Percentiles rank a stretch among this genome's conserved stretches.
phyloP scores from a whole-genome alignment of 2,113 vertebrate genomes.

The Telmatochromis sp. region DNA sequence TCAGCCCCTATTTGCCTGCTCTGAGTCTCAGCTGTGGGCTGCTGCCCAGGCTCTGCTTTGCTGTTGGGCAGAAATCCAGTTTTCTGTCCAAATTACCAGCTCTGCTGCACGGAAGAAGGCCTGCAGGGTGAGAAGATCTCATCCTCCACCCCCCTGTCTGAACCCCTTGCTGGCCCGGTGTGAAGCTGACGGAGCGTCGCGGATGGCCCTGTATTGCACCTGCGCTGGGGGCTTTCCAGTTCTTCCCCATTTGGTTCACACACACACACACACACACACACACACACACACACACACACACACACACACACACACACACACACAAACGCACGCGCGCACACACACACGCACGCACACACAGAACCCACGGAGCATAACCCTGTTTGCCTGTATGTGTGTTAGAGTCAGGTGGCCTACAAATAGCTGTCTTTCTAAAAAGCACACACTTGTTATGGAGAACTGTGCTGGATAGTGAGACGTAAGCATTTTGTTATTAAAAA shows the following conservation, averaged over 20 bases:
- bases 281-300: neutral
- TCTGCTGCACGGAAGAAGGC: slow-evolving; percentile 45
- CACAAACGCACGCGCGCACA: neutral
- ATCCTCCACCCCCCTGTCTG: slow-evolving; percentile 10
- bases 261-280: slow-evolving; percentile 8
- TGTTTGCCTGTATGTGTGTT: neutral
- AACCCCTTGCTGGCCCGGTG: slow-evolving; percentile 37
- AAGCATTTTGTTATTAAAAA: neutral
- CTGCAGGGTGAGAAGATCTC: slow-evolving; percentile 50
- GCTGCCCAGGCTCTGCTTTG: slow-evolving; percentile 12
- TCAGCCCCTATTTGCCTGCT: slow-evolving; percentile 29
- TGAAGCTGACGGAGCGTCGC: slow-evolving; percentile 60
- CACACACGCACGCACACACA: too few species aligned
- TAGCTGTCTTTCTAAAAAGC: neutral
- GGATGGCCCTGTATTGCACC: slow-evolving; percentile 66
- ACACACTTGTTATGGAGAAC: neutral
- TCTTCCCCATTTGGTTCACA: neutral
- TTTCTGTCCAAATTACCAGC: slow-evolving; percentile 63
- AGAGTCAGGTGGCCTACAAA: neutral
- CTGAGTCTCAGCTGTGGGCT: slow-evolving; percentile 7
- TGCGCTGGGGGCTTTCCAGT: slow-evolving; percentile 42
- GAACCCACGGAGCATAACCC: neutral
- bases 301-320: neutral
- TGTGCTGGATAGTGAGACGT: neutral
- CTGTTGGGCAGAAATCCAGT: slow-evolving; percentile 48